These are phyloP conservation scores for Drosophila histrio DNA, from an alignment of 2,888 invertebrate genomes.

Conservation along the genomic window DNA sequence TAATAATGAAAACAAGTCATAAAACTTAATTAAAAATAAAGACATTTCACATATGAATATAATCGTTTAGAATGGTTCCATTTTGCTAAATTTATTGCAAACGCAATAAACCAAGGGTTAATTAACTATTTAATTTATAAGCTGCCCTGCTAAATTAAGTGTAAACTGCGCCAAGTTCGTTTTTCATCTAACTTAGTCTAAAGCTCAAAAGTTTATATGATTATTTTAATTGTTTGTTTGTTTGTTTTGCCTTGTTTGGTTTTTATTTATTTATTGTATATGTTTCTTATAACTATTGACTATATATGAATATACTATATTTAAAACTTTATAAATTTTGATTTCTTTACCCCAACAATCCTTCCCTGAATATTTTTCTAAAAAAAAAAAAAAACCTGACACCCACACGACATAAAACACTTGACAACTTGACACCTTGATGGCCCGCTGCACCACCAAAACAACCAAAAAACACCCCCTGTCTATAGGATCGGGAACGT, in stretches of 20 bases:
- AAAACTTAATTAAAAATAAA: too few relatives aligned
- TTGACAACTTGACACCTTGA: constrained; percentile 16
- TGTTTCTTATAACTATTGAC: constrained; percentile 11
- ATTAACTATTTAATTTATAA: background rate
- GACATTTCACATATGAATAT: too few relatives aligned
- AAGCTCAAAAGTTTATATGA: constrained; percentile 8
- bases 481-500: constrained; percentile 83
- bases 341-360: constrained; percentile 52
- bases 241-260: constrained; percentile 31
- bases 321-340: constrained; percentile 56
- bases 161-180: too few relatives aligned
- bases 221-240: constrained; percentile 36
- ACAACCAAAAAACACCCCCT: background rate
- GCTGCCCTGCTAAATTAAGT: constrained; percentile 26
- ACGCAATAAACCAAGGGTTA: too few relatives aligned
- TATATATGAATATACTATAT: constrained; percentile 30
- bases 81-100: too few relatives aligned
- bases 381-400: constrained; percentile 39
- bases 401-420: constrained; percentile 33
- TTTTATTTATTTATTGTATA: constrained; percentile 37
- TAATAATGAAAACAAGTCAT: too few relatives aligned
- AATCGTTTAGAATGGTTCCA: too few relatives aligned
- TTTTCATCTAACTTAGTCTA: constrained; percentile 51
- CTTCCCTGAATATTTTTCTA: constrained; percentile 21
- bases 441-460: constrained; percentile 22